Evolutionary conservation across 2,797 vertebrate genomes (phyloP), one percentile per base, ranked within the genome.

Genomic region (Neosilurus hyrtlii): DNA sequence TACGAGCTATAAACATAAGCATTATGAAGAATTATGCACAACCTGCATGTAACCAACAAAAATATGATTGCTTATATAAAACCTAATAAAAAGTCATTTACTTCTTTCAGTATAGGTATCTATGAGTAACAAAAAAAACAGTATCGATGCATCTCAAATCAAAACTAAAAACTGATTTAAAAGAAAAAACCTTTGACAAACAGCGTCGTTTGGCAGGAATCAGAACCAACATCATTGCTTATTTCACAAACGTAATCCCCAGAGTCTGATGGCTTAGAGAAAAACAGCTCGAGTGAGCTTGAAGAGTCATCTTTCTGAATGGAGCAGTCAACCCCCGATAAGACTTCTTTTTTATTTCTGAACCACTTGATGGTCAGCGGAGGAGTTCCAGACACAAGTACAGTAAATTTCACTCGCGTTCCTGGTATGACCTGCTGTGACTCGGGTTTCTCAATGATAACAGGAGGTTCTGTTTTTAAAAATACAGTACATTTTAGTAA

Each of bases 291-390:
- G 87, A 99, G 90, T 7, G 95, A 93, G 86, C 94, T 97, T 30
- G 96, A 97, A 2, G 94, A 94, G 88, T 97, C 95, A 1, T 97
- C 97, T 92, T 97, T 99, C 90, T 94, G 93, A 84, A 99, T 92
- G 1, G 92, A 96, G 89, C 95, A 96, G 90, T 94, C 94, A 0
- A 94, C 90, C 54, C 95, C 96, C 0, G 96, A 95, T 65, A 95
- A 86, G 81, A 99, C 89, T 89, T 98, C 97, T 85, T 96, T 98
- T 89, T 95, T 95, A 89, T 97, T 95, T 92, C 96, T 98, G 92
- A 98, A 99, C 98, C 98, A 99, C 84, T 96, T 99, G 88, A 96
- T 97, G 67, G 93, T 94, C 87, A 99, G 89, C 14, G 98, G 96
- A 6, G 95, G 93, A 0, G 96, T 97, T 68, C 98, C 98, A 83